phyloP scores from a whole-genome alignment of 2,113 vertebrate genomes.

The Xiphias gladius region DNA sequence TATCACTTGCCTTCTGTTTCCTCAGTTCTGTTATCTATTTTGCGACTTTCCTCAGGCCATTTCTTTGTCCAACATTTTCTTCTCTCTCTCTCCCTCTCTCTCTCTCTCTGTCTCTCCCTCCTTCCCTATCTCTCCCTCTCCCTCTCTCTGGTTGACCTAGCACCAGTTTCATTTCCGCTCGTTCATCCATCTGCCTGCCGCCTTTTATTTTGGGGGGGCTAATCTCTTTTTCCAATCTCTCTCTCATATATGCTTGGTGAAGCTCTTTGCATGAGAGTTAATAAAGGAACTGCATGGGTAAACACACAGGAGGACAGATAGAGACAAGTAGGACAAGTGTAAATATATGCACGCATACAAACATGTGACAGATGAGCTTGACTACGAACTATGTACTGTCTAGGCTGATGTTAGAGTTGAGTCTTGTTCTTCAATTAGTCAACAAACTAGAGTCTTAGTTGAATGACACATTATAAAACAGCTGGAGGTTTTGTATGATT shows the following conservation, averaged over 20 bases:
- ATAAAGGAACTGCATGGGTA: constrained; percentile 57
- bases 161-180: constrained; percentile 71
- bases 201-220: constrained; percentile 30
- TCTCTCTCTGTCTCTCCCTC: constrained; percentile 23
- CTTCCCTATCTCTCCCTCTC: background rate
- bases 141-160: constrained; percentile 61
- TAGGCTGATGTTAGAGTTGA: background rate
- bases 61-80: constrained; percentile 41
- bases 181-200: constrained; percentile 51
- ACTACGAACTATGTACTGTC: background rate
- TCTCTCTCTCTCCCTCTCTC: constrained; percentile 12
- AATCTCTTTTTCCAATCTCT: constrained; percentile 67
- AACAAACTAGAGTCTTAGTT: constrained; percentile 56
- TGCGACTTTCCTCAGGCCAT: constrained; percentile 61
- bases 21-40: constrained; percentile 69
- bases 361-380: constrained; percentile 33
- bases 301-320: constrained; percentile 36
- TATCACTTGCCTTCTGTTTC: constrained; percentile 54
- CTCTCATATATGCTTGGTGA: constrained; percentile 46
- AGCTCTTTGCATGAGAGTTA: constrained; percentile 54
- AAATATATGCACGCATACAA: constrained; percentile 39
- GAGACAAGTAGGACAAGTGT: background rate
- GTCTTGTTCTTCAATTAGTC: constrained; percentile 63
- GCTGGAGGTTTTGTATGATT: constrained; percentile 53
- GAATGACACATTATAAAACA: constrained; percentile 56